phyloP scores from a whole-genome alignment of 2,113 vertebrate species.

The Dasypus novemcinctus region DNA sequence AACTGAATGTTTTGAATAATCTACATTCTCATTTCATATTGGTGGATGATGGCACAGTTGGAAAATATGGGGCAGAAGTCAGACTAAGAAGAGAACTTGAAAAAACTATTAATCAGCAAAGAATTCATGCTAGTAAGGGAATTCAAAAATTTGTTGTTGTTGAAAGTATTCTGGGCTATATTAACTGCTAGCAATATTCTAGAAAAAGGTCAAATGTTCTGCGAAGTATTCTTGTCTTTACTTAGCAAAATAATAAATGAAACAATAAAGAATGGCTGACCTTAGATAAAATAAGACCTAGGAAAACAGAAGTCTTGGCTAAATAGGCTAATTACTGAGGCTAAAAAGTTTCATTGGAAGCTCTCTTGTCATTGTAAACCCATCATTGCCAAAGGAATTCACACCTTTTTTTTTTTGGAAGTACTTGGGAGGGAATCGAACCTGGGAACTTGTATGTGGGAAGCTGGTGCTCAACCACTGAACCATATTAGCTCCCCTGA shows the following conservation, averaged over 20 bases:
- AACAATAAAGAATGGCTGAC: neutral
- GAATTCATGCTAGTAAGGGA: constrained; percentile 96
- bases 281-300: neutral
- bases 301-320: neutral
- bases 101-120: constrained; percentile 98
- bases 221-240: neutral
- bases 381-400: neutral
- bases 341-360: neutral
- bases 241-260: neutral
- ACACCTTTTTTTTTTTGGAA: no score
- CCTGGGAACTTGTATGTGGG: no score
- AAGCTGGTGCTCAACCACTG: no score
- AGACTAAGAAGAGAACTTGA: constrained; percentile 94
- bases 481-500: no score
- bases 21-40: constrained; percentile 98
- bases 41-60: constrained; percentile 98
- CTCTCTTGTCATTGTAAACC: neutral
- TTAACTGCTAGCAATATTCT: neutral
- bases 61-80: constrained; percentile 97
- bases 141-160: constrained; percentile 31
- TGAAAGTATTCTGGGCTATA: constrained; percentile 31
- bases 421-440: no score
- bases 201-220: constrained; percentile 24
- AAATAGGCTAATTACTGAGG: neutral
- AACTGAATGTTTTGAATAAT: constrained; percentile 97